These are phyloP conservation scores for Rhagologus leucostigma DNA, from an alignment of 2,113 vertebrate genomes.

Conservation along the genomic window DNA sequence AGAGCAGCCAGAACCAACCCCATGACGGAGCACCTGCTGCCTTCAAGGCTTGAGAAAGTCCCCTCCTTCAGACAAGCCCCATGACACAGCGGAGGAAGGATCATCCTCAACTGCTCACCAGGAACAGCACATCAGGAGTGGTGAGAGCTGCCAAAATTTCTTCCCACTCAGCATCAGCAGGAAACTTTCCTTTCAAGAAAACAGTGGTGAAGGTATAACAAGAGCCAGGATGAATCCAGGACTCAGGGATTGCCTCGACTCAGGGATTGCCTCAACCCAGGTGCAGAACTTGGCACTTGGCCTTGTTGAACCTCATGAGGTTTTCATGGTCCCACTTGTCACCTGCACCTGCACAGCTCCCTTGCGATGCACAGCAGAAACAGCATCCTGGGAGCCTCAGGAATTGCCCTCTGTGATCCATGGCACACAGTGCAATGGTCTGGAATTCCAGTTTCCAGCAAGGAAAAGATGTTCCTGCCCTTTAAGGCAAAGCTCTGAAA, in stretches of 20 bases:
- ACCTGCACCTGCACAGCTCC: background rate
- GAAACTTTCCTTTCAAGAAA: background rate
- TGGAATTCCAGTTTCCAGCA: background rate
- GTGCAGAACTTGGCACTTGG: background rate
- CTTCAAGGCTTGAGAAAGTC: background rate
- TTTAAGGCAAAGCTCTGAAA: background rate
- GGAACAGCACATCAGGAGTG: background rate
- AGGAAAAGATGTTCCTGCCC: background rate
- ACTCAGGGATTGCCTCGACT: fast-evolving
- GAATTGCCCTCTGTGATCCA: background rate
- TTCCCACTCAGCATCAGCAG: background rate
- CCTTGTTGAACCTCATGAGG: background rate
- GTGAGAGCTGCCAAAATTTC: background rate
- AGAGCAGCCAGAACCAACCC: background rate
- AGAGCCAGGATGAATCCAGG: background rate
- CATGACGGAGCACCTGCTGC: background rate
- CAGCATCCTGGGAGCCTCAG: fast-evolving
- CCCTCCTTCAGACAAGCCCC: background rate
- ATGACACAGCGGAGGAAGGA: background rate
- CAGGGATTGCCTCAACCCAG: background rate
- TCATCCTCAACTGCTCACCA: background rate
- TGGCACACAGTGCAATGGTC: background rate
- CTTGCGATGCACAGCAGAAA: fast-evolving
- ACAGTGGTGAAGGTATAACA: background rate
- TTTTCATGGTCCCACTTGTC: background rate